Conservation (phyloP, 2,888 invertebrate species). For the Mechanitis messenoides region DNA sequence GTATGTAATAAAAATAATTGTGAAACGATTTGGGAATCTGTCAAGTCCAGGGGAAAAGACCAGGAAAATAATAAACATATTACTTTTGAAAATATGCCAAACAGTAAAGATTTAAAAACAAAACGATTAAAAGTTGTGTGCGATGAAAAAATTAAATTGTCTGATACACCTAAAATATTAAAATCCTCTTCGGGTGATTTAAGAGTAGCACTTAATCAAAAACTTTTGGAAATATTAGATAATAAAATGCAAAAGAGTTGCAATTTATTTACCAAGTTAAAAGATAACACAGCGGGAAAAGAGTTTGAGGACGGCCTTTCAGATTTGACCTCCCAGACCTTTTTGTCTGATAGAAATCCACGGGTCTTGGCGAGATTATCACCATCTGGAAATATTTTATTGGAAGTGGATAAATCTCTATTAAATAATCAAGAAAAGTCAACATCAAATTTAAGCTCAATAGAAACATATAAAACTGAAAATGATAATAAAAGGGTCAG, state of each 20-base stretch:
- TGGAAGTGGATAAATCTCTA: constrained; percentile 1
- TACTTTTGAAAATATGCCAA: neutral
- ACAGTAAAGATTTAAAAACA: neutral
- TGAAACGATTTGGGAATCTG: constrained; percentile 14
- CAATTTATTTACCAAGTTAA: constrained; percentile 31
- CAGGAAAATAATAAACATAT: constrained; percentile 2
- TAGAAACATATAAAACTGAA: neutral
- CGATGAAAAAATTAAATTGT: constrained; percentile 23
- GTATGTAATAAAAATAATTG: constrained; percentile 32
- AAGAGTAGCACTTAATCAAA: constrained; percentile 41
- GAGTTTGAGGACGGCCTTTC: constrained; percentile 26
- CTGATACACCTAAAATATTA: constrained; percentile 31
- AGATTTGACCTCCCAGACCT: neutral
- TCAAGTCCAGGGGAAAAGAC: constrained; percentile 13
- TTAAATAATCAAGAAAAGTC: constrained; percentile 1
- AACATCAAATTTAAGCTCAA: neutral
- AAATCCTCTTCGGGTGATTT: constrained; percentile 39
- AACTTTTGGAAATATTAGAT: constrained; percentile 38
- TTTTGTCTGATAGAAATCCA: neutral
- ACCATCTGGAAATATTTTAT: constrained; percentile 19
- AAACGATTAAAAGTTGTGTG: constrained; percentile 22
- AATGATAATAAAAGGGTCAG: neutral
- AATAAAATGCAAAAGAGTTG: constrained; percentile 33
- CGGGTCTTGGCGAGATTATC: constrained; percentile 21
- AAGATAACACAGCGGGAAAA: constrained; percentile 35